phyloP scores from a whole-genome alignment of 2,888 invertebrate species.

The Eurytoma adleriae region DNA sequence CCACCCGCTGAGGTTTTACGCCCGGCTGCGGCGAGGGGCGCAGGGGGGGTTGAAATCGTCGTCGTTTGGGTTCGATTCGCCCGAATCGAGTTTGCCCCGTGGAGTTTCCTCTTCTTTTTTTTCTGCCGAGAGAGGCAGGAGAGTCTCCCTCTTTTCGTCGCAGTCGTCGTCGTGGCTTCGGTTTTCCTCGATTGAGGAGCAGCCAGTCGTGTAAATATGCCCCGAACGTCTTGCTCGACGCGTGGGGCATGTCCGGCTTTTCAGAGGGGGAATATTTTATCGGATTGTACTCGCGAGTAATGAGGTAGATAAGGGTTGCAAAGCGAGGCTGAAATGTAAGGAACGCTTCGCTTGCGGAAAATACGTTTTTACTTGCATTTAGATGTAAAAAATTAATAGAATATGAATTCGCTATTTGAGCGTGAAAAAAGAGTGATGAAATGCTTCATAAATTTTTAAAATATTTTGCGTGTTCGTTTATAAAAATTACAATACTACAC shows the following conservation, averaged over 20 bases:
- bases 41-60: neutral
- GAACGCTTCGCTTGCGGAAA: neutral
- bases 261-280: slow-evolving; percentile 8
- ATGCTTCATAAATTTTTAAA: too few relatives aligned
- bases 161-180: too few relatives aligned
- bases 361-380: neutral
- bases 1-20: slow-evolving; percentile 12
- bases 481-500: too few relatives aligned
- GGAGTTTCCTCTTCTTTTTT: neutral
- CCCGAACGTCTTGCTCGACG: slow-evolving; percentile 4
- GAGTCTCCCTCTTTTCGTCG: too few relatives aligned
- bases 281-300: too few relatives aligned
- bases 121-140: neutral
- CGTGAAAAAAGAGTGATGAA: too few relatives aligned
- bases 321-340: neutral
- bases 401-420: too few relatives aligned
- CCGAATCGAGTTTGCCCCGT: slow-evolving; percentile 19
- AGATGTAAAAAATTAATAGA: too few relatives aligned
- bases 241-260: slow-evolving; percentile 9
- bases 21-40: neutral
- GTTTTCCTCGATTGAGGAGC: slow-evolving; percentile 5
- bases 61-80: slow-evolving; percentile 11
- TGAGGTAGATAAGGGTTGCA: neutral
- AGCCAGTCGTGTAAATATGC: slow-evolving; percentile 7
- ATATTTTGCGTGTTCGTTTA: too few relatives aligned